Evolutionary conservation across 2,888 invertebrate genomes (phyloP).

Genomic region (Diarsia brunnea): DNA sequence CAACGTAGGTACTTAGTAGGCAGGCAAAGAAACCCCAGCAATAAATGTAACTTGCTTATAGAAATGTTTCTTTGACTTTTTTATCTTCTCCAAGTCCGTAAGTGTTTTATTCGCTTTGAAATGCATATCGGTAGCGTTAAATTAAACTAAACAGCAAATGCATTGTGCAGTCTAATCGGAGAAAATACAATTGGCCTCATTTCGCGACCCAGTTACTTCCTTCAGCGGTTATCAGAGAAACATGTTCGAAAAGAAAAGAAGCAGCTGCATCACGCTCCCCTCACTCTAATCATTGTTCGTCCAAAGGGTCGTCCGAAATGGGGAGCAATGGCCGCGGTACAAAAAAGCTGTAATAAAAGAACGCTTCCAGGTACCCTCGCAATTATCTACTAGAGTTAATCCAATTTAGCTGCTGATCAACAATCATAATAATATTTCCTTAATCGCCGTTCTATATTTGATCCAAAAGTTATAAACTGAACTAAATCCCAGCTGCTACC

Average conservation of each 20-base stretch:
- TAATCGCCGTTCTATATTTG: background rate
- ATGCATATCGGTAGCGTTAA: slow-evolving; percentile 20
- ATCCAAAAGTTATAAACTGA: background rate
- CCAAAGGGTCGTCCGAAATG: slow-evolving; percentile 87
- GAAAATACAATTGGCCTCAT: slow-evolving; percentile 69
- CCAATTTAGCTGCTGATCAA: slow-evolving; percentile 25
- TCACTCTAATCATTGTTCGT: slow-evolving; percentile 86
- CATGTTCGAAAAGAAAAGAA: slow-evolving; percentile 83
- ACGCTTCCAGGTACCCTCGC: slow-evolving; percentile 85
- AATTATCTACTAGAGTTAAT: slow-evolving; percentile 45
- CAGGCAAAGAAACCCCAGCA: slow-evolving; percentile 51
- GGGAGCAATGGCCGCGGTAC: slow-evolving; percentile 84
- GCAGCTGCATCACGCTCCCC: slow-evolving; percentile 89
- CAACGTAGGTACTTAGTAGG: slow-evolving; percentile 64
- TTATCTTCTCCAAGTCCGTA: slow-evolving; percentile 5
- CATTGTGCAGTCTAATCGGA: slow-evolving; percentile 56
- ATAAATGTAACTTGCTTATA: slow-evolving; percentile 29
- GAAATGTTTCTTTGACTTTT: slow-evolving; percentile 39
- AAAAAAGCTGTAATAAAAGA: slow-evolving; percentile 80
- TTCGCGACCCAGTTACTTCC: slow-evolving; percentile 81
- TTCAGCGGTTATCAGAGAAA: slow-evolving; percentile 76
- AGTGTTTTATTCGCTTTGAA: background rate
- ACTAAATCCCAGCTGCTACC: slow-evolving; percentile 6
- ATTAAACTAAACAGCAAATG: slow-evolving; percentile 42
- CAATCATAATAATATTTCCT: slow-evolving; percentile 10